Base-by-base conservation (phyloP, 1,140 invertebrate genomes). In the Drosophila arawakana region DNA sequence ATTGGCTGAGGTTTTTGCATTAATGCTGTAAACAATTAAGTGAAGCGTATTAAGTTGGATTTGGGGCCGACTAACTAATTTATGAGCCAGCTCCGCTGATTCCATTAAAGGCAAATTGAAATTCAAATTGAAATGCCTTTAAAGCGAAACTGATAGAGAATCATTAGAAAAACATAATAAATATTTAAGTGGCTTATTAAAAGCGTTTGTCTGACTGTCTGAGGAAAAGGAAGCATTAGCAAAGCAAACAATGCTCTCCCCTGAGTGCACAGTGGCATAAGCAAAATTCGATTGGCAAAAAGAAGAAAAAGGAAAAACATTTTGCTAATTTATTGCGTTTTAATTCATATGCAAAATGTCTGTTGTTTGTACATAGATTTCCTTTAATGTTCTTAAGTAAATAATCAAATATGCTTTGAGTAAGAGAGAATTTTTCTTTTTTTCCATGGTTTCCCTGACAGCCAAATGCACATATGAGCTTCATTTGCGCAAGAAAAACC, bases 21-120 rank as follows among this genome's bases (percentile, higher is more conserved):
- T 89, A 89, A 89, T 89, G 78, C 84, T 89, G 84, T 81, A 89
- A 89, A 89, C 84, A 89, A 89, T 89, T 89, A 89, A 84, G 80
- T 82, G 84, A 83, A 75, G 77, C 83, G 83, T 73, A 81, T 88
- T 88, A 88, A 88, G 83, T 88, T 61, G 80, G 83, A 88, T 88
- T 88, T 88, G 77, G 62, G 80, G 63, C 63, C 65, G 65, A 80
- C 76, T 80, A 84, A 89, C 77, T 89, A 89, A 88, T 88, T 88
- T 80, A 88, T 73, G 73, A 66, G 41, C 61, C 15, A 66, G 59
- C 55, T 69, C 37, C 34, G 37, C 41, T 18, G 55, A 21, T 50
- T 47, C 25, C 21, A 57, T 76, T 65, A 43, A 71, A 37, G 52
- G 25, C 63, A 41, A 43, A 49, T 10, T 39, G 8, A 5, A 30